phyloP scores from a whole-genome alignment of 1,140 invertebrate species.

The Drosophila miranda region DNA sequence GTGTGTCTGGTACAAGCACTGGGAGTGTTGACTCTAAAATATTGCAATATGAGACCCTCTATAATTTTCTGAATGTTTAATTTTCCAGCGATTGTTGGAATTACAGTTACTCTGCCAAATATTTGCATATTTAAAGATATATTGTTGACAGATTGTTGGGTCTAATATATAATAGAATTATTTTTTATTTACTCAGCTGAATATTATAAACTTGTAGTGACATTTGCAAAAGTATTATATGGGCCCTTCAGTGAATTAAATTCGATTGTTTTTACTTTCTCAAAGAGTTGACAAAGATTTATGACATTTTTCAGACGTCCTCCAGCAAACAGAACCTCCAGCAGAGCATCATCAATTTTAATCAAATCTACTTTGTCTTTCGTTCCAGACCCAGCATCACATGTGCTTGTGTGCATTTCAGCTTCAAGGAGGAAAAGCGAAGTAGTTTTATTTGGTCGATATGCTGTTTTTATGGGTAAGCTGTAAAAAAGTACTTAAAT shows the following conservation, averaged over 20 bases:
- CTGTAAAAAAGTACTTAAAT: no score
- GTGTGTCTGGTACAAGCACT: no score
- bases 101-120: no score
- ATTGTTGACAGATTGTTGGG: no score
- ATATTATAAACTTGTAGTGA: neutral
- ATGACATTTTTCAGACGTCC: slow-evolving; percentile 35
- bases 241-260: no score
- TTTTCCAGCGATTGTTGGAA: neutral
- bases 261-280: slow-evolving; percentile 9
- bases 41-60: neutral
- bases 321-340: slow-evolving; percentile 15
- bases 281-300: slow-evolving; percentile 40
- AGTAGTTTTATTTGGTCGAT: neutral
- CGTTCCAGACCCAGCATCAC: neutral
- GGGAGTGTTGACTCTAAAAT: no score
- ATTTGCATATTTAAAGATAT: no score
- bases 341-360: slow-evolving; percentile 42
- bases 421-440: neutral
- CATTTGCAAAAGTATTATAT: slow-evolving; percentile 5
- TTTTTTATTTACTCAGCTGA: neutral
- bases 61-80: no score
- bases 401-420: slow-evolving; percentile 3
- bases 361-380: slow-evolving; percentile 38
- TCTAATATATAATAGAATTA: neutral
- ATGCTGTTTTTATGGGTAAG: no score